Conservation (phyloP, 2,113 vertebrate genomes). For the Sebastes fasciatus region DNA sequence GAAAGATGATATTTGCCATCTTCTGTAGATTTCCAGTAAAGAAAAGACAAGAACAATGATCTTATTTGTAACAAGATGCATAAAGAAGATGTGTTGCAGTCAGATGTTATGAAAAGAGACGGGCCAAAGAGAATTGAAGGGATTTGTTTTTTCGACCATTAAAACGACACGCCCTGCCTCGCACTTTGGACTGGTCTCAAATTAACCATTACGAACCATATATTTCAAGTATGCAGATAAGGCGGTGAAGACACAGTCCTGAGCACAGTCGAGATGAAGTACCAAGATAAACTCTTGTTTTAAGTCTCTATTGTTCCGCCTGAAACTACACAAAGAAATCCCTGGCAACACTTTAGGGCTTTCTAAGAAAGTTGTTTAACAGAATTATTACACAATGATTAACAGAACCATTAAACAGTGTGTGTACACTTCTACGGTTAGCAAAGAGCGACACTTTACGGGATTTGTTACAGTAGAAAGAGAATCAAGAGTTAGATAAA, state of each 20-base stretch:
- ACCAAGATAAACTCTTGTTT: not conserved
- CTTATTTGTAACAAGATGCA: not conserved
- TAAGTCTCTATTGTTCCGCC: not conserved
- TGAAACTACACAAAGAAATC: constrained; percentile 11
- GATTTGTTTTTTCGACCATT: not conserved
- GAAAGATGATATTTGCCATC: not conserved
- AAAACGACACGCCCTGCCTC: constrained; percentile 22
- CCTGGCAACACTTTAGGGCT: not conserved
- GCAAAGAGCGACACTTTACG: not conserved
- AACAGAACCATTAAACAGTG: constrained; percentile 20
- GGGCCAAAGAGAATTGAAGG: not conserved
- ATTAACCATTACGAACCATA: constrained; percentile 3
- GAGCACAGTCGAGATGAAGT: not conserved
- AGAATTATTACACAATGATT: constrained; percentile 22
- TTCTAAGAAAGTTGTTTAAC: constrained; percentile 16
- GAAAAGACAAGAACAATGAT: not conserved
- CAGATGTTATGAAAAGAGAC: not conserved
- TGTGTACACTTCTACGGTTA: not conserved
- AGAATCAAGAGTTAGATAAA: not conserved
- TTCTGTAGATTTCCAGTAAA: not conserved
- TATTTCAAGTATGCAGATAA: constrained; percentile 42
- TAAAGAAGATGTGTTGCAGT: not conserved
- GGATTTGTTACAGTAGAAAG: constrained; percentile 8
- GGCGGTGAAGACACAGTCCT: not conserved
- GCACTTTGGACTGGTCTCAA: constrained; percentile 46